Base-by-base conservation (phyloP, 2,888 invertebrate species). In the Mythimna ferrago region DNA sequence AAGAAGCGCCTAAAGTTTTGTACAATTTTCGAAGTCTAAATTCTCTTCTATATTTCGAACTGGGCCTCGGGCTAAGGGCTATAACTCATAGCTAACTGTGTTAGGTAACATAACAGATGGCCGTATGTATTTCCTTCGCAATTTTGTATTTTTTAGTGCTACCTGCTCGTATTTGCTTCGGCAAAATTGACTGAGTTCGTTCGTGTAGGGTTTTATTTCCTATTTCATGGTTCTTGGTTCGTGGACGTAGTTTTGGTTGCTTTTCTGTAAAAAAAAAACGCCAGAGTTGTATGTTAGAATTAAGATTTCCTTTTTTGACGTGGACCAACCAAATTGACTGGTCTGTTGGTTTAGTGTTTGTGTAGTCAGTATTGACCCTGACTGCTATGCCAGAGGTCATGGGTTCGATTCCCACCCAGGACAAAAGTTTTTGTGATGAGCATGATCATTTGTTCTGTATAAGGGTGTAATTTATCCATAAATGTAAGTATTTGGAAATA, bases 41-140 rank as follows among this genome's bases (percentile, higher is more conserved):
- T 69, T 66, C 61, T 35, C 66, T 62, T 62, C 51, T 68, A 73
- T 76, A 71, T 84, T 78, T 80, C 58, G 72, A 71, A 67, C 63
- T 68, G 19, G 0, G 68, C 69, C 54, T 64, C 75, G 54, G 48
- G 76, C 71, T 65, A 71, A 65, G 70, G 63, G 71, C 76, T 60
- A 79, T 86, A 82, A 86, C 76, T 84, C 78, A 82, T 61, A 69
- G 67, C 66, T 81, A 77, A 81, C 81, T 57, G 69, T 73, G 80
- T 82, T 85, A 81, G 76, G 77, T 71, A 66, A 73, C 71, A 69
- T 80, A 79, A 82, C 82, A 82, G 76, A 84, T 84, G 79, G 71
- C 26, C 56, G 60, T 65, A 48, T 78, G 74, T 78, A 74, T 84
- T 84, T 75, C 67, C 63, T 68, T 66, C 64, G 63, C 66, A 72